Evolutionary conservation across 1,140 invertebrate species (phyloP), one percentile per base, ranked within the genome.

Genomic region (Stenopsyche tienmushanensis): DNA sequence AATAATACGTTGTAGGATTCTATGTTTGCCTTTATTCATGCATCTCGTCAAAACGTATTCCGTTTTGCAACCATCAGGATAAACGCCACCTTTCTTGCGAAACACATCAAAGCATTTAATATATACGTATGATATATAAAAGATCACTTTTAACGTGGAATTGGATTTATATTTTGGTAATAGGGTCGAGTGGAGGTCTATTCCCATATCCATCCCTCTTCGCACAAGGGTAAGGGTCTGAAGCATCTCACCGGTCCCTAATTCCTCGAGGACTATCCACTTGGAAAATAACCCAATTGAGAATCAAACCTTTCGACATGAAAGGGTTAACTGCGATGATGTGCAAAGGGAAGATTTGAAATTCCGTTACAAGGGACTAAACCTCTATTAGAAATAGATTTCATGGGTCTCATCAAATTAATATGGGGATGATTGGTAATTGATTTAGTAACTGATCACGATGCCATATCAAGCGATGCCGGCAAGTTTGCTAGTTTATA

Each of bases 261-360:
- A 65, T 65, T 58, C 54, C 64, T 58, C 42, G 47, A 65, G 64
- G 54, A 41, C 62, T 34, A 64, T 54, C 53, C 50, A 55, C 53
- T 65, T 45, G 54, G 64, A 58, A 65, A 58, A 65, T 58, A 58
- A 58, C 64, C 45, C 64, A 50, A 57, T 58, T 57, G 64, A 57
- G 64, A 65, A 65, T 65, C 64, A 58, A 58, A 65, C 64, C 64
- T 49, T 49, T 41, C 53, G 24, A 42, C 64, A 58, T 47, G 54
- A 57, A 58, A 50, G 64, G 64, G 64, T 58, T 49, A 58, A 47
- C 41, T 39, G n/a, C 39, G 60, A 62, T 24, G 25, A 42, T 21
- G 57, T 20, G 57, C 42, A 62, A 62, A 24, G 26, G 60, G 60
- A 41, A 52, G 60, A 62, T 62, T 62, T 62, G 25, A 52, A 62